Base-by-base conservation (phyloP, 2,113 vertebrate species). In the Varanus komodoensis region DNA sequence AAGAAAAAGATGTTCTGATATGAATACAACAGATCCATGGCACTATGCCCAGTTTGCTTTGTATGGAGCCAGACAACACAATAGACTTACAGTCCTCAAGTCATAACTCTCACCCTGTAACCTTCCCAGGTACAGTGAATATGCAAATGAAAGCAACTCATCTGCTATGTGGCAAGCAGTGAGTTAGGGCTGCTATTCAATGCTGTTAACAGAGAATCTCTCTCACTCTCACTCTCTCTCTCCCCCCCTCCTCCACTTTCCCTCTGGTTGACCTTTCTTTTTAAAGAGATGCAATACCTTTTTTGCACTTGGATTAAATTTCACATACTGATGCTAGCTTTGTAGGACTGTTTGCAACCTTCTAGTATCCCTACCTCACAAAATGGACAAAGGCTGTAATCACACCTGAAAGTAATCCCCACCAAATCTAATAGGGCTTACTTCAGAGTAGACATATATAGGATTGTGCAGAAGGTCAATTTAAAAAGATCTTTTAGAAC, bases 81-180 rank as follows among this genome's bases (percentile, higher is more conserved):
- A 90, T 27, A 86, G 91, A 94, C 91, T 77, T 91, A 89, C 80
- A 44, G 92, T 48, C 89, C 1, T 93, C 92, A 81, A 50, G 77
- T 81, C 87, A 29, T 88, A 44, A 4, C 90, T 94, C 94, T 92
- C 82, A 0, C 89, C 61, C 91, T 92, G 94, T 93, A 94, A 95
- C 95, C 94, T 95, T 94, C 95, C 75, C 95, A 95, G 94, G 94
- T 95, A 94, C 89, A 14, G 92, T 92, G 52, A 93, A 71, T 78
- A 91, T 92, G 94, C 95, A 93, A 90, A 93, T 91, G 84, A 86
- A 79, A 94, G 44, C 94, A 89, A 94, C 93, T 93, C 93, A 91
- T 92, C 94, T 94, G 94, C 92, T 74, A 87, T 48, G 87, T 91
- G 94, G 86, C 95, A 95, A 93, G 67, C 91, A 91, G 87, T 12